Conservation (phyloP, 2,888 invertebrate species). For the Pristionchus japonicus region DNA sequence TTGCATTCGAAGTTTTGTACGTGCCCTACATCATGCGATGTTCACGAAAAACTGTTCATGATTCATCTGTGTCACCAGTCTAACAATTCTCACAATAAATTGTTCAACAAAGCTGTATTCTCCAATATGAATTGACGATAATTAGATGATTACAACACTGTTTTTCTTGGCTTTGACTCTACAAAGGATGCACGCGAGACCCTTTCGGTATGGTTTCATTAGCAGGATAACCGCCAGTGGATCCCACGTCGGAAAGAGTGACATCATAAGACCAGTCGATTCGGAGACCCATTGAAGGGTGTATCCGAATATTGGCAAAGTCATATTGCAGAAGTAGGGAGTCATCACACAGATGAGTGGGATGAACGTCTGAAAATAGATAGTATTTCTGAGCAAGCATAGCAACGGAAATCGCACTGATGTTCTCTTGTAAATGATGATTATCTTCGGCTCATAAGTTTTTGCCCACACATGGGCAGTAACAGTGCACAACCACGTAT, state of each 20-base stretch:
- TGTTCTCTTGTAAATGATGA: background rate
- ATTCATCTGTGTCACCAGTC: background rate
- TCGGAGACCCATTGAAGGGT: background rate
- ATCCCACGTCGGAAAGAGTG: background rate
- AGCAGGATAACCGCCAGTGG: background rate
- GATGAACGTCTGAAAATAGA: background rate
- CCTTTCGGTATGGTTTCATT: background rate
- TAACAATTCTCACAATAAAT: background rate
- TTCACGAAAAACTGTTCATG: background rate
- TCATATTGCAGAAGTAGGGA: no score
- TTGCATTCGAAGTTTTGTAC: background rate
- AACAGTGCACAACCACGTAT: no score
- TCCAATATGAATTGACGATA: no score
- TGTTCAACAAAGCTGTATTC: background rate
- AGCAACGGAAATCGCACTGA: background rate
- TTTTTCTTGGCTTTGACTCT: background rate
- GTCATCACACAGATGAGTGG: background rate
- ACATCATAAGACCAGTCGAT: background rate
- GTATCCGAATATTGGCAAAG: background rate
- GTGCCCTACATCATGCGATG: background rate
- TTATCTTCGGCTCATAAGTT: background rate
- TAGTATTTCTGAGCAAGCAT: no score
- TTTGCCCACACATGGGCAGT: no score
- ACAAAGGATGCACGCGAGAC: background rate
- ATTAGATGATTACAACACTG: background rate